Base-by-base conservation (phyloP, 1,140 invertebrate species). In the Caerostris extrusa region DNA sequence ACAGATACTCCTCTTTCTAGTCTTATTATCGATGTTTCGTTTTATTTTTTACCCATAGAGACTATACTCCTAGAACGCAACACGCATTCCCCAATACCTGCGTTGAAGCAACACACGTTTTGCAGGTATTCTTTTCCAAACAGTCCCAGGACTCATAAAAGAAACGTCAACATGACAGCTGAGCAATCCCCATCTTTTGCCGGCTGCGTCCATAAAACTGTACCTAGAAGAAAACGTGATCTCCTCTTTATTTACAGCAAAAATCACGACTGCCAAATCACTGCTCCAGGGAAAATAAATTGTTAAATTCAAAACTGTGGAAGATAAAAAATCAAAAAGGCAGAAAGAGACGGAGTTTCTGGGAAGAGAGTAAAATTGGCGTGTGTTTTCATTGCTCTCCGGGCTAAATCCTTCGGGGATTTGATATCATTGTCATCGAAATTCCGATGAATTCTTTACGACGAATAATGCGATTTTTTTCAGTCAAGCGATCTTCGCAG, bases 151-250 rank as follows among this genome's bases (percentile, higher is more conserved):
- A 56, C 57, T 87, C 58, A 87, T 87, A 87, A 87, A 87, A 61
- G 85, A n/a, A 56, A 87, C n/a, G 57, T 87, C 85, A 87, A 87
- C 57, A 87, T 87, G 57, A 19, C 85, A 87, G 85, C 4, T 61
- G 57, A 56, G 17, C 12, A 19, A 19, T n/a, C 50, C 57, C 8
- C 71, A 50, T 77, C 50, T 19, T 87, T 61, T 87, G 57, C 60
- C 60, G 57, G 3, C 60, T 60, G n/a, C 19, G 0, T 19, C 85
- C 60, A 64, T 87, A 87, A 87, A 87, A 64, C 8, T 34, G 57
- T 50, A 12, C 19, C 85, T 50, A 87, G 12, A 60, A 3, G 55
- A 19, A 87, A 60, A 53, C 85, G 85, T 87, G 85, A 87, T 87
- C 85, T 61, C 57, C 34, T 50, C 56, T 64, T 14, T 87, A 64